Base-by-base conservation (phyloP, 2,113 vertebrate species). In the Philantomba maxwellii region DNA sequence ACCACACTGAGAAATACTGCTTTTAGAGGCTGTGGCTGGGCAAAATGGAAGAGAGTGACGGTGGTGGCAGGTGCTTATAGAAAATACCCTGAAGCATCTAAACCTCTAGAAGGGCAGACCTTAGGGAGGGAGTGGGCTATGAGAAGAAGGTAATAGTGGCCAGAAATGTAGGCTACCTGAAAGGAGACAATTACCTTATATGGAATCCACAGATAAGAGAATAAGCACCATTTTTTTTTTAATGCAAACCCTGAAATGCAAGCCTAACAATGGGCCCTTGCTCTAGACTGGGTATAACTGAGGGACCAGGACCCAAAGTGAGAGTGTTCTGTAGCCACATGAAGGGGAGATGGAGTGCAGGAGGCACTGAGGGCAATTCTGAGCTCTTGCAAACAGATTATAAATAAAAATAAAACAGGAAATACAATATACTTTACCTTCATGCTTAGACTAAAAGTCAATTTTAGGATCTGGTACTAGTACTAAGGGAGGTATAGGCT, bases 391-490 rank as follows among this genome's bases (percentile, higher is more conserved):
- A 39, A 83, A 64, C 30, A 95, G 73, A 77, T 1, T 57, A 77
- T 33, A 62, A 77, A 70, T 57, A 95, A 43, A 87, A 84, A 45
- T 66, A 62, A 86, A 83, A 36, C 26, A 77, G 49, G 64, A 26
- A 91, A 60, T 43, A 39, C 0, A 60, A 45, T 43, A 83, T 33
- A 39, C 62, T 81, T 36, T 55, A 88, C 28, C 30, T 95, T 26
- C 51, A 80, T 28, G 23, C 73, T 94, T 80, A 93, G 62, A 87
- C 91, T 78, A 64, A 96, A 87, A 84, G 62, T 64, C 89, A 93
- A 77, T 49, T 26, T 82, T 43, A 91, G 26, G 39, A 82, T 33
- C 9, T 88, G 39, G n/a, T 25, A 73, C 9, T 21, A 51, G 75
- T 26, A 82, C n/a, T 49, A 87, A 84, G 43, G 57, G 51, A 51